Evolutionary conservation across 2,888 invertebrate species (phyloP), one percentile per base, ranked within the genome.

Genomic region (Geotrupes spiniger): DNA sequence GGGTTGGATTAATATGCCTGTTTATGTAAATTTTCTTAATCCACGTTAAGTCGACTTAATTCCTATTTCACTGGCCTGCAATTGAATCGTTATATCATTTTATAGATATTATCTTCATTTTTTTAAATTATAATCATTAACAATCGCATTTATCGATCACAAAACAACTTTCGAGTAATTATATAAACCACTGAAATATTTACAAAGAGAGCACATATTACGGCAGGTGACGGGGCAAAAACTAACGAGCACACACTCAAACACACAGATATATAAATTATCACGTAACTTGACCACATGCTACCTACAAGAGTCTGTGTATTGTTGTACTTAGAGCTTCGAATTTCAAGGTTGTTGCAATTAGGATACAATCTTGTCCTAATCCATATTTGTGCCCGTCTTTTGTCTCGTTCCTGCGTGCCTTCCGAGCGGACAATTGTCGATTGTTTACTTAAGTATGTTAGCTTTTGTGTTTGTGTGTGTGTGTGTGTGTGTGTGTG

Each of bases 261-360:
- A n/a, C n/a, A n/a, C n/a, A n/a, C n/a, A n/a, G n/a, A n/a, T n/a
- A 43, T 44, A 51, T 58, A 53, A 58, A 58, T 58, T 58, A 58
- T 54, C 57, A 57, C 57, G 49, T 58, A 51, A 54, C 54, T 51
- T 46, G 43, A 47, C 52, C 40, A 49, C 49, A 52, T 50, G 50
- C 52, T 52, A 36, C 44, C 48, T 45, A 50, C 46, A 43, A 51
- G 47, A 43, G 31, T 36, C 43, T 55, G 53, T 53, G 52, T 57
- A 53, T 53, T 55, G 55, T 56, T 55, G 54, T 57, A 53, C 53
- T 57, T 55, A 57, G 55, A 55, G 55, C 57, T 53, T 51, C 52
- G 52, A 50, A 50, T 50, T 42, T 57, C 55, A 57, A 57, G 57
- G 55, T 49, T 55, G 43, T 53, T 53, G 53, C 53, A 53, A 53